Percentiles rank a stretch among this genome's conserved stretches.
Evolutionary conservation across 2,888 invertebrate species (phyloP).

Genomic region (Habroteleia sp.): DNA sequence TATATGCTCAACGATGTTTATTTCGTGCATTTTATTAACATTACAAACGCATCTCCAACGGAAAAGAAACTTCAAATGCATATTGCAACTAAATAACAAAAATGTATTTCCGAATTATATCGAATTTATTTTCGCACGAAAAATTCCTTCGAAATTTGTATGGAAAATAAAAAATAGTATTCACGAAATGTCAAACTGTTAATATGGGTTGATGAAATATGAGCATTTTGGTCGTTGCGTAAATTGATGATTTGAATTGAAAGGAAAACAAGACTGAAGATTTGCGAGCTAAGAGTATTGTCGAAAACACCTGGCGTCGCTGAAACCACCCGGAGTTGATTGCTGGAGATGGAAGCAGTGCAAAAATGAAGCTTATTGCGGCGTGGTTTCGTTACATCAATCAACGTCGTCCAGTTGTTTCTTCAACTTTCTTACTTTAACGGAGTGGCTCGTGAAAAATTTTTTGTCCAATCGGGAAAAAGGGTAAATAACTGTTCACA

Average conservation of each 20-base stretch:
- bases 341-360: background rate
- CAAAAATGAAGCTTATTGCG: too few relatives aligned
- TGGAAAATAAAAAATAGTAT: too few relatives aligned
- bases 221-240: too few relatives aligned
- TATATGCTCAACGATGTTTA: background rate
- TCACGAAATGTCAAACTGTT: too few relatives aligned
- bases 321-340: background rate
- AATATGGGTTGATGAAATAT: too few relatives aligned
- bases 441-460: background rate
- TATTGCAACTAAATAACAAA: too few relatives aligned
- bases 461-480: background rate
- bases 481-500: constrained; percentile 15
- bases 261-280: constrained; percentile 5
- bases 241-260: background rate
- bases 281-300: background rate
- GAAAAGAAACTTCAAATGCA: too few relatives aligned
- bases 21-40: background rate
- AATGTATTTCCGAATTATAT: too few relatives aligned
- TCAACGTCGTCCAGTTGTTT: constrained; percentile 18
- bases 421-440: constrained; percentile 5
- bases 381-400: constrained; percentile 19
- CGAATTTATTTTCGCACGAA: too few relatives aligned
- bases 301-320: constrained; percentile 3
- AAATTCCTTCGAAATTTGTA: too few relatives aligned
- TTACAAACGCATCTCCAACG: too few relatives aligned